Conservation (phyloP, 1,140 invertebrate genomes). For the Drosophila nasuta region DNA sequence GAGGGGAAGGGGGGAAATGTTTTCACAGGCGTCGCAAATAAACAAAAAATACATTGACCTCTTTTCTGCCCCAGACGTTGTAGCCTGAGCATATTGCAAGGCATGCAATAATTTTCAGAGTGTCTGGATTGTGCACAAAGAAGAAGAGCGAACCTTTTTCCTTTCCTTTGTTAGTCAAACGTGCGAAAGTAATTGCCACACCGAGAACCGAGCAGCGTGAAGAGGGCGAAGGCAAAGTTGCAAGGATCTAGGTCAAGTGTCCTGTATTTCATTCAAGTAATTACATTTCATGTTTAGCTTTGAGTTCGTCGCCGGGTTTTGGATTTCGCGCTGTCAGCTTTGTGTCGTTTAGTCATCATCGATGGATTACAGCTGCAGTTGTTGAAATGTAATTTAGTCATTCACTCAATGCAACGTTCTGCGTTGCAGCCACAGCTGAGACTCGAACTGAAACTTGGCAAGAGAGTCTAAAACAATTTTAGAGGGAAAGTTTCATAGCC, state of each 20-base stretch:
- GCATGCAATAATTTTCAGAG: conserved; percentile 69
- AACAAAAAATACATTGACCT: conserved; percentile 75
- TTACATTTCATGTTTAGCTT: conserved; percentile 64
- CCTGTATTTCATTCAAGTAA: conserved; percentile 71
- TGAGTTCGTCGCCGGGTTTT: conserved; percentile 21
- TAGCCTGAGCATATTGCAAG: conserved; percentile 64
- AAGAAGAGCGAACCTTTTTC: conserved; percentile 48
- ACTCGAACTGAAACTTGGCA: background rate
- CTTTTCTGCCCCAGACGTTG: conserved; percentile 36
- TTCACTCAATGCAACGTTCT: conserved; percentile 41
- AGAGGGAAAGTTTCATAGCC: conserved; percentile 50
- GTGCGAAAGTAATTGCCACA: conserved; percentile 73
- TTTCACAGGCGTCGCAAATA: conserved; percentile 42
- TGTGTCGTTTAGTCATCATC: conserved; percentile 18
- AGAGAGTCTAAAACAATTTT: background rate
- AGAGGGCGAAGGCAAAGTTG: conserved; percentile 3
- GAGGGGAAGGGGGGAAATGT: background rate
- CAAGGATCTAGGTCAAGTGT: conserved; percentile 67
- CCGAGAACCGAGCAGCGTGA: background rate
- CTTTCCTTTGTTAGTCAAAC: conserved; percentile 52
- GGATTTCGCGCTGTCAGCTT: conserved; percentile 38
- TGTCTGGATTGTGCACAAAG: conserved; percentile 54
- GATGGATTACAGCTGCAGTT: conserved; percentile 33
- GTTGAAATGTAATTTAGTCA: conserved; percentile 51
- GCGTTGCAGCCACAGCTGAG: conserved; percentile 24